Conservation (phyloP, 2,888 invertebrate genomes). For the Lasioglossum villosulum region DNA sequence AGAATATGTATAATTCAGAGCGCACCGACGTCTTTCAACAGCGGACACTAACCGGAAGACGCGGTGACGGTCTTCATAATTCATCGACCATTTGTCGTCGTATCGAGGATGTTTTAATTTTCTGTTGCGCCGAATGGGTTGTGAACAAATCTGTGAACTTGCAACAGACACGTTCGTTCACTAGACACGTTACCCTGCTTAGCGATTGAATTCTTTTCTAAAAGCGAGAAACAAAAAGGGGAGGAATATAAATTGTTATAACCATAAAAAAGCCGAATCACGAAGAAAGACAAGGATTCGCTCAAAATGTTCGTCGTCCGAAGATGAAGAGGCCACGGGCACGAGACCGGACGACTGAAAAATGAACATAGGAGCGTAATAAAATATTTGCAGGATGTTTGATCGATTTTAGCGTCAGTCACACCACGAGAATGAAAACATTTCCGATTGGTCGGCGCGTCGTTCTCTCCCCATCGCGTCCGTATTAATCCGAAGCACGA, state of each 20-base stretch:
- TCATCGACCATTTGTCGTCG: neutral
- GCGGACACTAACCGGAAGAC: neutral
- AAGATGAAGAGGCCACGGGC: neutral
- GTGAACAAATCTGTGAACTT: too few species aligned
- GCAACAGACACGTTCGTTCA: too few species aligned
- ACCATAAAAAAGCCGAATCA: neutral
- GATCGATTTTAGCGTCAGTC: neutral
- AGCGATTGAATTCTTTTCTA: too few species aligned
- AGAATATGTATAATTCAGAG: neutral
- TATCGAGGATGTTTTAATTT: neutral
- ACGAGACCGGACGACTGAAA: neutral
- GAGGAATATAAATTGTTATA: neutral
- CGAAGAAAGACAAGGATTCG: neutral
- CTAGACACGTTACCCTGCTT: too few species aligned
- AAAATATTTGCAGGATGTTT: conserved; percentile 1
- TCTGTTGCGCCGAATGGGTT: neutral
- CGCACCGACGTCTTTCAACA: neutral
- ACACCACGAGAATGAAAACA: conserved; percentile 1
- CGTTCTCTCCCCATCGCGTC: neutral
- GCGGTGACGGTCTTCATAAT: neutral
- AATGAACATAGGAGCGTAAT: neutral
- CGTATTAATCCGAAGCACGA: neutral
- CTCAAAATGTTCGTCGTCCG: neutral
- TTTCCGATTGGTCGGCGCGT: neutral
- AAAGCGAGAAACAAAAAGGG: neutral